Base-by-base conservation (phyloP, 2,797 vertebrate species). In the Melanogrammus aeglefinus region DNA sequence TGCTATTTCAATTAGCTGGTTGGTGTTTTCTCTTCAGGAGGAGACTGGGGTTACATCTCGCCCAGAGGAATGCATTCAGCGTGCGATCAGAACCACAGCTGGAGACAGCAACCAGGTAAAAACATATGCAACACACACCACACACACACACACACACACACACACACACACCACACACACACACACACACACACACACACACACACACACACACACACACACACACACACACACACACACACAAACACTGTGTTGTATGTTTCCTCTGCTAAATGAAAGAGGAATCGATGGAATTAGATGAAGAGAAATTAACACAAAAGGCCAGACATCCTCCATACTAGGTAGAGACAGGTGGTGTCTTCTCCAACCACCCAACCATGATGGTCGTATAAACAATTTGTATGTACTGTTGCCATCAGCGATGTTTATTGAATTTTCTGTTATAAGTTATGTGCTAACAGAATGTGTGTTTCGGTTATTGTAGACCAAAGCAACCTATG, bases 1-100 rank as follows among this genome's bases (percentile, higher is more conserved):
- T 38, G 73, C 27, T 21, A 57, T 38, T 38, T 75, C 14, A 72
- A 73, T 80, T 51, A 70, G n/a, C 24, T 16, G 24, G 3, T 33
- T 12, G 16, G 24, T 71, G 24, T 33, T 33, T 33, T 33, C 69
- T 33, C 10, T 94, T 86, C 90, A 99, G 97, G 97, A 99, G 88
- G 88, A 93, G 96, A 78, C 93, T 99, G 78, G 78, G 96, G 95
- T 89, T 97, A 98, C 87, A 98, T 99, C 9, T 97, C n/a, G 97
- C 81, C 96, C 97, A 2, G 97, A 99, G 87, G 97, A 99, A 84
- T 98, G 99, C 72, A 93, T 99, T 83, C 97, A 98, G 97, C 97
- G 0, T 98, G 98, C 80, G 94, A 96, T 72, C 96, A 96, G 81
- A 99, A 90, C 96, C 95, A 87, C 95, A 94, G 70, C 89, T 96